phyloP scores from a whole-genome alignment of 2,888 invertebrate species.

The Cerceris rybyensis region DNA sequence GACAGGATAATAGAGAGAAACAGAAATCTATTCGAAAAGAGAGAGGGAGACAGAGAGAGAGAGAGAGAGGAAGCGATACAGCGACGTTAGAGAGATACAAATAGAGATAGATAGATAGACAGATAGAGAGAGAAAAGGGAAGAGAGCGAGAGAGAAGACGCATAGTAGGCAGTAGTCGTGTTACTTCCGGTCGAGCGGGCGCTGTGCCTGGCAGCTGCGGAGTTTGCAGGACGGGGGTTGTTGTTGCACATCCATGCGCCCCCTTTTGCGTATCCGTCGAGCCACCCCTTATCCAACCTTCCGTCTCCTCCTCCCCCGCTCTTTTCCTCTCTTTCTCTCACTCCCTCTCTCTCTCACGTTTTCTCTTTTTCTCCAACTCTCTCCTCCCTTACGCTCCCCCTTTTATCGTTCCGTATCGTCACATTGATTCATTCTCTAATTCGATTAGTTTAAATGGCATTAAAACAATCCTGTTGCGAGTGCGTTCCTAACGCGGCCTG shows the following conservation, averaged over 20 bases:
- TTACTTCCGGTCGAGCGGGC: slow-evolving; percentile 81
- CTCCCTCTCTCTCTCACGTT: slow-evolving; percentile 43
- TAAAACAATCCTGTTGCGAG: slow-evolving; percentile 85
- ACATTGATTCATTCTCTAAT: slow-evolving; percentile 82
- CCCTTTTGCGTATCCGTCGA: slow-evolving; percentile 73
- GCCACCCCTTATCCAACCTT: slow-evolving; percentile 57
- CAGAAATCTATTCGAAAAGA: slow-evolving; percentile 18
- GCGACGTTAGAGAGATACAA: slow-evolving; percentile 31
- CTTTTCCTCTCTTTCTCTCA: slow-evolving; percentile 30
- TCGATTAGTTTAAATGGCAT: slow-evolving; percentile 85
- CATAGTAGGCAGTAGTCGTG: slow-evolving; percentile 81
- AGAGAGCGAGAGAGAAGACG: slow-evolving; percentile 68
- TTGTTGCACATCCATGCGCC: slow-evolving; percentile 75
- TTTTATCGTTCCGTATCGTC: slow-evolving; percentile 76
- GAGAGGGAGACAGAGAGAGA: slow-evolving; percentile 16
- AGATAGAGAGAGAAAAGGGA: slow-evolving; percentile 46
- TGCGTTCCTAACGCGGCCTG: slow-evolving; percentile 67
- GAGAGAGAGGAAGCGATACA: slow-evolving; percentile 24
- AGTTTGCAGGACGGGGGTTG: slow-evolving; percentile 77
- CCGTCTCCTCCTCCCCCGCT: slow-evolving; percentile 54
- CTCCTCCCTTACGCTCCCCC: slow-evolving; percentile 52
- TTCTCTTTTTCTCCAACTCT: slow-evolving; percentile 31
- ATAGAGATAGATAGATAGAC: slow-evolving; percentile 35
- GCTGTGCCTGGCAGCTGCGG: slow-evolving; percentile 82
- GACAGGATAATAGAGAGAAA: slow-evolving; percentile 21